phyloP scores from a whole-genome alignment of 2,888 invertebrate genomes.

The Volucella bombylans region DNA sequence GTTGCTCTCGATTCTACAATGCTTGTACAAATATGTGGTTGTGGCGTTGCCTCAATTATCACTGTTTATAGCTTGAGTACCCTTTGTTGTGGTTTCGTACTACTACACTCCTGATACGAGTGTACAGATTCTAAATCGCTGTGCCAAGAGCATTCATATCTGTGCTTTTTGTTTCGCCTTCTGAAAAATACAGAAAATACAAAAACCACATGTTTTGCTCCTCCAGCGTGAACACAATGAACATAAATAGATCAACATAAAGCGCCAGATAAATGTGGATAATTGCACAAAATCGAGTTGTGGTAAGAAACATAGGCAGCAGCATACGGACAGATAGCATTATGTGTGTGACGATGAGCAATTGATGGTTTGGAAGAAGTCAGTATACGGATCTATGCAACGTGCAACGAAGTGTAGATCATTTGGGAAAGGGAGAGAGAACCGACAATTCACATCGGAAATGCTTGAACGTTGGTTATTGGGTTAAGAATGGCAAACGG shows the following conservation, averaged over 20 bases:
- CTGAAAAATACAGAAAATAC: slow-evolving; percentile 8
- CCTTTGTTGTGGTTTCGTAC: slow-evolving; percentile 43
- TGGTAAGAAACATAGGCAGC: not conserved
- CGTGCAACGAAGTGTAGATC: not conserved
- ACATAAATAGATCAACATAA: slow-evolving; percentile 38
- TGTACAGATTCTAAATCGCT: slow-evolving; percentile 24
- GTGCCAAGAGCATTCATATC: slow-evolving; percentile 20
- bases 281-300: slow-evolving; percentile 34
- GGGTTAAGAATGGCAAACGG: slow-evolving; percentile 45
- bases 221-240: slow-evolving; percentile 17
- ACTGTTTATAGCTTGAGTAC: not conserved
- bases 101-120: slow-evolving; percentile 18
- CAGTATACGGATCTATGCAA: not conserved
- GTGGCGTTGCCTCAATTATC: slow-evolving; percentile 7
- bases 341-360: slow-evolving; percentile 8
- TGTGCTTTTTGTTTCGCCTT: slow-evolving; percentile 3
- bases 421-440: slow-evolving; percentile 37
- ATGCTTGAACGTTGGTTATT: slow-evolving; percentile 35
- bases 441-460: slow-evolving; percentile 48
- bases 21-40: slow-evolving; percentile 19
- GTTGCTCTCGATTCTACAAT: not conserved
- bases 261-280: slow-evolving; percentile 32
- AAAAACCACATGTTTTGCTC: slow-evolving; percentile 19
- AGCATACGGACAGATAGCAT: slow-evolving; percentile 43
- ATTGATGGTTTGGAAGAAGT: slow-evolving; percentile 45